Evolutionary conservation across 2,797 vertebrate species (phyloP).

Genomic region (Oreochromis grahami): DNA sequence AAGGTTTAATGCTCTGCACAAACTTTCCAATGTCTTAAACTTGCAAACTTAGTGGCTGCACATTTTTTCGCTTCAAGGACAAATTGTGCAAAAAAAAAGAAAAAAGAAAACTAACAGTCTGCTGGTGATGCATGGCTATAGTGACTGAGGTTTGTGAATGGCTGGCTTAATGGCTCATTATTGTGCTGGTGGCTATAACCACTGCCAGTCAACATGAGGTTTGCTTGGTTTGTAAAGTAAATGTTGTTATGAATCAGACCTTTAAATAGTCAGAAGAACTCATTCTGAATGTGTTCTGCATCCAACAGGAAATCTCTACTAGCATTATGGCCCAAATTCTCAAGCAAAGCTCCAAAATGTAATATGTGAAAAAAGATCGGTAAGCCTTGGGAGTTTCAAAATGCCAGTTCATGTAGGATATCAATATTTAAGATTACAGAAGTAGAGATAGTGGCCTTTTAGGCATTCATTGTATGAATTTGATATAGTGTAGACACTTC

Average conservation of each 20-base stretch:
- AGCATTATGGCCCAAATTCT: neutral
- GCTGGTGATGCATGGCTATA: neutral
- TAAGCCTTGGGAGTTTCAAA: neutral
- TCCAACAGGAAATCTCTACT: conserved; percentile 17
- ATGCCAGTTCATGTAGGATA: neutral
- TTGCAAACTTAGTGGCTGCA: neutral
- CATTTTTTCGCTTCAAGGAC: neutral
- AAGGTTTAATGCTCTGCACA: neutral
- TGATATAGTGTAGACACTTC: neutral
- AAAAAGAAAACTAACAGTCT: neutral
- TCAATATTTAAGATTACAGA: neutral
- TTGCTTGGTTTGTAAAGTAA: conserved; percentile 3
- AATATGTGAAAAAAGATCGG: neutral
- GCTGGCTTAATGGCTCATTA: conserved; percentile 14
- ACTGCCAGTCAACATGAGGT: conserved; percentile 4
- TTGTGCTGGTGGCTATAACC: conserved; percentile 19
- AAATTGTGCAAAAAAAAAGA: neutral
- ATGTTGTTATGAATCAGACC: conserved; percentile 11
- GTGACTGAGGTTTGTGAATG: conserved; percentile 4
- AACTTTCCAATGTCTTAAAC: neutral
- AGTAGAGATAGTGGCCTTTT: neutral
- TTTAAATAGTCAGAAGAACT: neutral
- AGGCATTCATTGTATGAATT: neutral
- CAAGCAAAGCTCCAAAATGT: neutral
- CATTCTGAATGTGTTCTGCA: neutral